phyloP scores from a whole-genome alignment of 2,113 vertebrate genomes.

The Calyptommatus sinebrachiatus region DNA sequence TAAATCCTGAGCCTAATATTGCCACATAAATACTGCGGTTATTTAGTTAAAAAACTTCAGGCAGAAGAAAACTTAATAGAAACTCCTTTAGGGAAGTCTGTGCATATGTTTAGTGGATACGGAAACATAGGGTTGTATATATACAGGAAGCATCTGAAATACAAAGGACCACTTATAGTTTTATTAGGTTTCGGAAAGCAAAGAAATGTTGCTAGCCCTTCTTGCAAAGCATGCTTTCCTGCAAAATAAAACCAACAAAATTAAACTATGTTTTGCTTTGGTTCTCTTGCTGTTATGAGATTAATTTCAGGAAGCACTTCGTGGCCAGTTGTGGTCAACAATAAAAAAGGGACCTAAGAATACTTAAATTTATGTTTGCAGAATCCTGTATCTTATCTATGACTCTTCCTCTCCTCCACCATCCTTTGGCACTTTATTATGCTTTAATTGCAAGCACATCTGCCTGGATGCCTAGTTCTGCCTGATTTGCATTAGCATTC shows the following conservation, averaged over 20 bases:
- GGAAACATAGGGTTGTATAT: background rate
- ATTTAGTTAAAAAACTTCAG: background rate
- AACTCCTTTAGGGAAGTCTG: background rate
- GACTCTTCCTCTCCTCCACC: background rate
- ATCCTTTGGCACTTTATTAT: background rate
- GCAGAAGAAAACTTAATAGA: background rate
- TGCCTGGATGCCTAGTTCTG: background rate
- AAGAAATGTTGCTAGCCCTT: background rate
- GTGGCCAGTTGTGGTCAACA: background rate
- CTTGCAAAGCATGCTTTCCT: no score
- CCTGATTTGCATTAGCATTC: slow-evolving; percentile 9
- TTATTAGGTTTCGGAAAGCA: background rate
- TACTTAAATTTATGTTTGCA: background rate
- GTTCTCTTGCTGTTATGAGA: background rate
- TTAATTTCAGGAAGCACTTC: background rate
- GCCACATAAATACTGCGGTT: background rate
- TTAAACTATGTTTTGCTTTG: background rate
- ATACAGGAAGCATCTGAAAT: background rate
- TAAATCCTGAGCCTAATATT: background rate
- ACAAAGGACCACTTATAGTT: background rate
- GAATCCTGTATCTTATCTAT: background rate
- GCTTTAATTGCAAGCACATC: background rate
- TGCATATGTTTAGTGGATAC: no score
- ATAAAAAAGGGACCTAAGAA: background rate
- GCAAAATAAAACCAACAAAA: background rate